phyloP scores from a whole-genome alignment of 2,113 vertebrate species.

The Anser cygnoides region DNA sequence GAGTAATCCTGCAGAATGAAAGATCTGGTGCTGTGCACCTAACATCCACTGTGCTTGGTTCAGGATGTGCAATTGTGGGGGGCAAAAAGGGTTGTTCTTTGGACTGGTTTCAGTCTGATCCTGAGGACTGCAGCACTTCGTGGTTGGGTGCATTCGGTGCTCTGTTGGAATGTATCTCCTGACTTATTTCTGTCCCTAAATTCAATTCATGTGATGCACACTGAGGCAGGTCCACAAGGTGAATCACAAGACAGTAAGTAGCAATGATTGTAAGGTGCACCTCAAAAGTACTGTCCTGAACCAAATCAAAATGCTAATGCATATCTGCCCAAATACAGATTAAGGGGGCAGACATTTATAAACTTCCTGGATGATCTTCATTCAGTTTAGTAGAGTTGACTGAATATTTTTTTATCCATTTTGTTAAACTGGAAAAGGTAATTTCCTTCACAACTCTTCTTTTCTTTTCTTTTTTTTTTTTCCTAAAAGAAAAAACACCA shows the following conservation, averaged over 20 bases:
- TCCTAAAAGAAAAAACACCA: neutral
- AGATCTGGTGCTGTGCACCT: neutral
- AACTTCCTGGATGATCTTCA: neutral
- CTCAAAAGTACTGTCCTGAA: neutral
- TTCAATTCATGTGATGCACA: accelerated
- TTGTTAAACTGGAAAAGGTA: neutral
- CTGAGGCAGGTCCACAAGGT: accelerated
- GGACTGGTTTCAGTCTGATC: neutral
- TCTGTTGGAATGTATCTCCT: neutral
- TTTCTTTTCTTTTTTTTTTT: neutral
- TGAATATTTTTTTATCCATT: neutral
- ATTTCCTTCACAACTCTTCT: neutral
- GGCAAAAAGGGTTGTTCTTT: neutral
- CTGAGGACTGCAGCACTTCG: neutral
- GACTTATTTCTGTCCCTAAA: neutral
- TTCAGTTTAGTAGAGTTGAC: neutral
- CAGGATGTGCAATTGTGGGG: neutral
- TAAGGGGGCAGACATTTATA: neutral
- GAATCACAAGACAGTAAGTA: accelerated
- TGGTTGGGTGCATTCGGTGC: neutral
- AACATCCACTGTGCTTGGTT: neutral
- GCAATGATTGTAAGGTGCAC: neutral
- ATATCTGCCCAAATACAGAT: neutral
- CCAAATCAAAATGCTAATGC: neutral
- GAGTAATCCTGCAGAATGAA: neutral